phyloP scores from a whole-genome alignment of 2,888 invertebrate genomes.

The Heliconius ismenius region DNA sequence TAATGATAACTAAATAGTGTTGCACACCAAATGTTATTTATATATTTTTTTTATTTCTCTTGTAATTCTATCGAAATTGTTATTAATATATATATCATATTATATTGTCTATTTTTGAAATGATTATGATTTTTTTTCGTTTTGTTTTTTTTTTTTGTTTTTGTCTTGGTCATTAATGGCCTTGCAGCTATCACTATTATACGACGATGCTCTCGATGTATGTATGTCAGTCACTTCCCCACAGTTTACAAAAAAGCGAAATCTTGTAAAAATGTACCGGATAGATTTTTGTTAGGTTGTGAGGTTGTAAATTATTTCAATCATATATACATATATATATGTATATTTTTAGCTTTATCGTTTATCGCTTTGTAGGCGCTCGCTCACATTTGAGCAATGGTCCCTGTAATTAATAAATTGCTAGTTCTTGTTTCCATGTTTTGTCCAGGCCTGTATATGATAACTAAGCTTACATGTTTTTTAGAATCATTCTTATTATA shows the following conservation, averaged over 20 bases:
- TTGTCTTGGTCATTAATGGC: background rate
- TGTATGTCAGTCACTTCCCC: constrained; percentile 28
- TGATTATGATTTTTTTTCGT: constrained; percentile 1
- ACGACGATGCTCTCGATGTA: constrained; percentile 31
- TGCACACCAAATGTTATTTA: constrained; percentile 20
- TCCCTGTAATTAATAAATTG: constrained; percentile 61
- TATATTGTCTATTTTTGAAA: constrained; percentile 13
- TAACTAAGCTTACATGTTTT: constrained; percentile 65
- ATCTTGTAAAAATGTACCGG: constrained; percentile 67
- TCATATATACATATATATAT: constrained; percentile 74
- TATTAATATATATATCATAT: constrained; percentile 24
- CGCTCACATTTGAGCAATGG: constrained; percentile 58
- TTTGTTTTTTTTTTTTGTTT: constrained; percentile 9
- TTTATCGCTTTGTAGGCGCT: constrained; percentile 51
- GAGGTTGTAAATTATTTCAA: constrained; percentile 81
- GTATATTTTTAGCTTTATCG: constrained; percentile 75
- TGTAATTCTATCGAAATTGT: constrained; percentile 33
- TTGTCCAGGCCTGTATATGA: constrained; percentile 61
- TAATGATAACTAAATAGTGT: constrained; percentile 22
- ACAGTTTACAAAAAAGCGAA: constrained; percentile 53
- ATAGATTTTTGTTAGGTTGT: constrained; percentile 75
- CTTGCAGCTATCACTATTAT: constrained; percentile 17
- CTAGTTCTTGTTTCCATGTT: constrained; percentile 58
- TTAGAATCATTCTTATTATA: constrained; percentile 54
- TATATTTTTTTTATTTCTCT: constrained; percentile 12